Evolutionary conservation across 2,113 vertebrate genomes (phyloP).

Genomic region (Daboia siamensis): DNA sequence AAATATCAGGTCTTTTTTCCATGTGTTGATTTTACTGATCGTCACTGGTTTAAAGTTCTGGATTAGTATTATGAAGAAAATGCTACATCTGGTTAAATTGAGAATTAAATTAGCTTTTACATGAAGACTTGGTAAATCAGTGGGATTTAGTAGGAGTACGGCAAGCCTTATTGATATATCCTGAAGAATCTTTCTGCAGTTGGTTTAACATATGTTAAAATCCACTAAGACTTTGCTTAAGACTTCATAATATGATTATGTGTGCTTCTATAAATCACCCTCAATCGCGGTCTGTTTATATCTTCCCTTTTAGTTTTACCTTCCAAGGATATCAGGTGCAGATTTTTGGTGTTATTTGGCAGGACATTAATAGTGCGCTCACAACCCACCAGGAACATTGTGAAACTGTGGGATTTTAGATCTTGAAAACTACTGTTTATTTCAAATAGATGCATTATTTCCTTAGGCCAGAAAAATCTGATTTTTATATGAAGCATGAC

Average conservation of each 20-base stretch:
- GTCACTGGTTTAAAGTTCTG: not conserved
- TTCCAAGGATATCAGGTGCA: not conserved
- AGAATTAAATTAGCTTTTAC: not conserved
- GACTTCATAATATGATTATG: conserved; percentile 5
- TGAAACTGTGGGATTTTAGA: not conserved
- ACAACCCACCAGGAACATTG: not conserved
- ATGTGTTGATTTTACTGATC: not conserved
- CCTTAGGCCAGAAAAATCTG: not conserved
- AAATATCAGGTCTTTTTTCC: not conserved
- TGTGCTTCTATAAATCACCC: not conserved
- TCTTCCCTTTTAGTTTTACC: not conserved
- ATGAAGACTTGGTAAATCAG: not conserved
- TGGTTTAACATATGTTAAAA: not conserved
- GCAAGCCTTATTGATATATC: not conserved
- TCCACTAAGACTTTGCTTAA: conserved; percentile 17
- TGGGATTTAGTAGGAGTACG: not conserved
- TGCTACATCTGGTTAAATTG: not conserved
- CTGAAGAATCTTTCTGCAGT: not conserved
- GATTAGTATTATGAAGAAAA: not conserved
- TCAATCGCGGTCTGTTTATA: not conserved
- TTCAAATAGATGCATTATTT: conserved; percentile 5
- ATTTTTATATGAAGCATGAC: not conserved
- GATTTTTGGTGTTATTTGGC: not conserved
- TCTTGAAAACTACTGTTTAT: not conserved
- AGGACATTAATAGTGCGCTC: not conserved